These are phyloP conservation scores for Aphodius sticticus DNA, from an alignment of 2,888 invertebrate species.

Conservation along the genomic window DNA sequence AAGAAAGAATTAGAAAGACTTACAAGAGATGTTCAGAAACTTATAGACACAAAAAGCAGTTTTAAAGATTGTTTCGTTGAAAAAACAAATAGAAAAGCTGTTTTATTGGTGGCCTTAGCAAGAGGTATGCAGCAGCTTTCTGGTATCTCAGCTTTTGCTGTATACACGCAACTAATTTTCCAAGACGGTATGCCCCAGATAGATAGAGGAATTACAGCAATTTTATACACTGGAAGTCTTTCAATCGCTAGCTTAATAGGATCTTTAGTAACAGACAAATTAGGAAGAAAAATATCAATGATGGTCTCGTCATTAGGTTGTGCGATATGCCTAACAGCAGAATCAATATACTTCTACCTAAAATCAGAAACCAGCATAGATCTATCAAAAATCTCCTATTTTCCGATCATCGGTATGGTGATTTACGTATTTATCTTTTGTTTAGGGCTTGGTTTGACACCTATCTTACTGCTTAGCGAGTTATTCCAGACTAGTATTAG, in stretches of 20 bases:
- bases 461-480: conserved; percentile 50
- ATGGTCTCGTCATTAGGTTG: conserved; percentile 42
- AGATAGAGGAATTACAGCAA: conserved; percentile 49
- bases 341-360: conserved; percentile 47
- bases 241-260: conserved; percentile 30
- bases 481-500: conserved; percentile 53
- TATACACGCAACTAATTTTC: conserved; percentile 53
- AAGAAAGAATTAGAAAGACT: conserved; percentile 47
- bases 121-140: conserved; percentile 50
- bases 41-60: conserved; percentile 49
- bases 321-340: conserved; percentile 41
- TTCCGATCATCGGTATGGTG: conserved; percentile 50
- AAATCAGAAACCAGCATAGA: conserved; percentile 40
- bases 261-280: conserved; percentile 42
- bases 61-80: conserved; percentile 50
- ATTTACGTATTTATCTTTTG: conserved; percentile 48
- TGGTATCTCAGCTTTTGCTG: conserved; percentile 49
- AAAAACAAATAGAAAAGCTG: conserved; percentile 50
- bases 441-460: conserved; percentile 47
- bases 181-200: conserved; percentile 51
- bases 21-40: conserved; percentile 50
- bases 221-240: conserved; percentile 47
- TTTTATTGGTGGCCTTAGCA: conserved; percentile 44
- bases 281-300: conserved; percentile 46
- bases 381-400: conserved; percentile 44